Base-by-base conservation (phyloP, 2,113 vertebrate species). In the Stigmatopora argus region DNA sequence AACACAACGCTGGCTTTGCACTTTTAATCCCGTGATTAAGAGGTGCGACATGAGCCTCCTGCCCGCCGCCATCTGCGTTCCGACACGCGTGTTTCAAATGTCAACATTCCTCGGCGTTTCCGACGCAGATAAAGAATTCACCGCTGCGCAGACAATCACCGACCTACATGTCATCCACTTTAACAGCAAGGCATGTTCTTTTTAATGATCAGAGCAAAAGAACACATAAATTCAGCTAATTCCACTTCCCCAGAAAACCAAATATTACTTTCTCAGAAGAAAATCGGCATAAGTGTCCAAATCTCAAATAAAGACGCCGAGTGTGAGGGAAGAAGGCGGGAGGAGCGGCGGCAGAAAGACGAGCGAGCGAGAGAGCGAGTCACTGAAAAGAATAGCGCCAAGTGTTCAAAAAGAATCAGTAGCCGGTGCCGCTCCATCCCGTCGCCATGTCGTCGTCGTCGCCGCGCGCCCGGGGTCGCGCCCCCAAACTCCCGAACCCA, bases 21-120 rank as follows among this genome's bases (percentile, higher is more conserved):
- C 69, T 78, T 83, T 83, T 77, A 74, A 82, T 85, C 82, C 72
- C 77, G 75, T 87, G 86, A 89, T 87, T 78, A 84, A 79, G 85
- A 88, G 85, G 86, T 88, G 86, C 75, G 69, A 85, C 78, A 80
- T 87, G 86, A 85, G 85, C 86, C 81, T 88, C 87, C 79, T 88
- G 85, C 71, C 35, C 77, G 5, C 63, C 82, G 87, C 89, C 88
- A 85, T 88, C 88, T 90, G 89, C 47, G 74, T 55, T 83, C 76
- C 87, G 86, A 89, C 58, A 5, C 3, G n/a, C 0, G 3, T 21
- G 65, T 46, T 26, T 52, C n/a, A 76, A 77, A 69, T 62, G 64
- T 74, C 69, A 78, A 66, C 64, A 76, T 55, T 70, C 68, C 10
- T 59, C 67, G 26, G 55, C 58, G 11, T 66, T 34, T 41, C 46